phyloP scores from a whole-genome alignment of 2,113 vertebrate species.

The Cyanoderma ruficeps region DNA sequence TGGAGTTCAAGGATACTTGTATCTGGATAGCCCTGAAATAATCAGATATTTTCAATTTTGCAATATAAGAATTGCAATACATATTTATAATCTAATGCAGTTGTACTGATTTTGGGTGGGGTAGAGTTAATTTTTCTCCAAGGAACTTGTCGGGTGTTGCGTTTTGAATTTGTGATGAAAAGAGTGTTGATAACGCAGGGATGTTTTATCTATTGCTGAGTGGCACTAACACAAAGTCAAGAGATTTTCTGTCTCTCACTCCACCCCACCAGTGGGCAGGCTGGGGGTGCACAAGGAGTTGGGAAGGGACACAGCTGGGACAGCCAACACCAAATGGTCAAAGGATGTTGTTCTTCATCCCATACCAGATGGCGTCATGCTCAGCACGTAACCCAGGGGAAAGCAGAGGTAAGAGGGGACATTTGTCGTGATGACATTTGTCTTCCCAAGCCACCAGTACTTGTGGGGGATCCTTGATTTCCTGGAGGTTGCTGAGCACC shows the following conservation, averaged over 20 bases:
- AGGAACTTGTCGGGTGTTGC: not conserved
- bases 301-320: not conserved
- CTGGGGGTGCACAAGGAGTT: fast-evolving
- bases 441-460: fast-evolving
- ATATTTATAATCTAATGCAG: not conserved
- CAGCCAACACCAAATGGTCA: not conserved
- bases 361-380: fast-evolving
- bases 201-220: not conserved
- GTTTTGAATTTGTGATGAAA: not conserved
- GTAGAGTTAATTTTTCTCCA: not conserved
- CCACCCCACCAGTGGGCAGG: not conserved
- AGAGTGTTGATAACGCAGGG: not conserved
- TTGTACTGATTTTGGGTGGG: not conserved
- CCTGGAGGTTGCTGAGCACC: not conserved
- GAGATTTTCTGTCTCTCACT: not conserved
- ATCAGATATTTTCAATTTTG: not conserved
- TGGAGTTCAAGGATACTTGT: not conserved
- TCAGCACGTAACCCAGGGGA: not conserved
- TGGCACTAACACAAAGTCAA: not conserved
- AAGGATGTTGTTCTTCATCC: not conserved
- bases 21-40: not conserved
- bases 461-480: fast-evolving
- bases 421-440: fast-evolving
- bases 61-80: not conserved
- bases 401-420: not conserved